A percentile compares a stretch with the other conserved stretches of the same genome.
These are phyloP conservation scores for Raja brachyura DNA, from an alignment of 2,113 vertebrate species.

Conservation along the genomic window DNA sequence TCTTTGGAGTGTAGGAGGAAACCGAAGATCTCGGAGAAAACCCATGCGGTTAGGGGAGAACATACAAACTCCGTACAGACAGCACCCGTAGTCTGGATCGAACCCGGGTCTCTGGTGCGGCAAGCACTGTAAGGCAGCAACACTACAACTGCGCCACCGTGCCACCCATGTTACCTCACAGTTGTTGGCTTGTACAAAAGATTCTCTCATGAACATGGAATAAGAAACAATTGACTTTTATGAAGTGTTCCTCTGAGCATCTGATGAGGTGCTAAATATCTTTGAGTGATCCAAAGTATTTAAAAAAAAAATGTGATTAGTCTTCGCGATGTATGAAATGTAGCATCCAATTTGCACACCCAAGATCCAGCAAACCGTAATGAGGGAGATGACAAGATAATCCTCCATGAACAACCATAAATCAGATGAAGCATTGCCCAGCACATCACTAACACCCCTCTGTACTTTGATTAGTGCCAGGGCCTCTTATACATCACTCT, in stretches of 20 bases:
- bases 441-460: background rate
- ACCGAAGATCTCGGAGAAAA: too few species aligned
- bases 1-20: too few species aligned
- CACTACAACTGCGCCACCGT: background rate
- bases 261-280: background rate
- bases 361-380: background rate
- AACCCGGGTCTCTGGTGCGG: too few species aligned
- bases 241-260: background rate
- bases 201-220: background rate
- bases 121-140: too few species aligned
- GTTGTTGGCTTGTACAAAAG: background rate
- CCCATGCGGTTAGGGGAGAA: too few species aligned
- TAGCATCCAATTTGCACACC: background rate
- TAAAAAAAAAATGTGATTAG: background rate
- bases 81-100: too few species aligned
- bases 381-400: background rate
- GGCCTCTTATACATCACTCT: background rate
- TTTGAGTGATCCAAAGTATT: background rate
- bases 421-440: background rate
- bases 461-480: background rate
- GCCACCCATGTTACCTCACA: background rate
- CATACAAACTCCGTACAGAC: too few species aligned
- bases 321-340: background rate
- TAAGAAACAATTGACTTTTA: background rate
- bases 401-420: background rate